These are phyloP conservation scores for Bombus difficillimus DNA, from an alignment of 1,140 invertebrate genomes.

Conservation along the genomic window DNA sequence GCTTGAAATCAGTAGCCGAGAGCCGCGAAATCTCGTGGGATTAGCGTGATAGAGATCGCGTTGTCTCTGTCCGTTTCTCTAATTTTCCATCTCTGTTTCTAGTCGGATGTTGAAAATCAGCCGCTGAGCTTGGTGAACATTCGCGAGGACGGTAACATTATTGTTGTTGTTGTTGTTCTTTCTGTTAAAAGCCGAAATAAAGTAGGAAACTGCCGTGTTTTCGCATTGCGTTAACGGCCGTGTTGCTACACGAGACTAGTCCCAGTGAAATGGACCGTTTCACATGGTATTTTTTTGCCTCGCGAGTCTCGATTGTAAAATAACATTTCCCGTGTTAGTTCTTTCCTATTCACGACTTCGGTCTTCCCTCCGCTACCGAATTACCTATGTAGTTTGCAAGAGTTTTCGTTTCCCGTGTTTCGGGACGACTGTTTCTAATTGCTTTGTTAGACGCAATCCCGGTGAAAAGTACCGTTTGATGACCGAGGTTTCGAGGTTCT, in stretches of 20 bases:
- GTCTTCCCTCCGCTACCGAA: background rate
- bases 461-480: background rate
- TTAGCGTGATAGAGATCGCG: slow-evolving; percentile 33
- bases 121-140: slow-evolving; percentile 41
- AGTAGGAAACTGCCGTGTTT: slow-evolving; percentile 47
- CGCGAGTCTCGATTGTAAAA: slow-evolving; percentile 41
- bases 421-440: slow-evolving; percentile 39
- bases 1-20: slow-evolving; percentile 46
- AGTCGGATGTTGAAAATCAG: slow-evolving; percentile 37
- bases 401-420: slow-evolving; percentile 22
- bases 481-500: background rate
- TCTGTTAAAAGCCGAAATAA: slow-evolving; percentile 60
- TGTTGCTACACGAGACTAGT: slow-evolving; percentile 7
- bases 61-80: background rate
- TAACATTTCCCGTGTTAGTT: slow-evolving; percentile 44
- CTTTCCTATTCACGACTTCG: slow-evolving; percentile 14
- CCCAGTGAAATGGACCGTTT: slow-evolving; percentile 63
- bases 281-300: slow-evolving; percentile 28
- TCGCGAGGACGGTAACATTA: slow-evolving; percentile 16
- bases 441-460: slow-evolving; percentile 4
- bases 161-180: slow-evolving; percentile 50
- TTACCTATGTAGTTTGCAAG: background rate
- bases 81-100: background rate
- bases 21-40: slow-evolving; percentile 49
- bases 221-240: slow-evolving; percentile 61